Evolutionary conservation across 2,888 invertebrate genomes (phyloP), one percentile per base, ranked within the genome.

Genomic region (Anthophora plumipes): DNA sequence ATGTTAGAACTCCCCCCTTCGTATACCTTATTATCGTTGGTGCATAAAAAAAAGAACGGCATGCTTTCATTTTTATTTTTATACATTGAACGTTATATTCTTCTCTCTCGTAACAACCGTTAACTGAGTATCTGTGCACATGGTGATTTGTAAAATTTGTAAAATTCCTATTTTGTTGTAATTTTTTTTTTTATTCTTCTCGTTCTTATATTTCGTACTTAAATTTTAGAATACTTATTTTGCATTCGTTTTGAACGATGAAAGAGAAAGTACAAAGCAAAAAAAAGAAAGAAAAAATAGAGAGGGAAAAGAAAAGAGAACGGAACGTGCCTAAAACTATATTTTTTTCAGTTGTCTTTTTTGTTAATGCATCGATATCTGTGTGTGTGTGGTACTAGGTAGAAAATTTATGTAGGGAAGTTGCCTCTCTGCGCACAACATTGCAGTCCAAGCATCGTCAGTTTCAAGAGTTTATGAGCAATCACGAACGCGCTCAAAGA

Each of bases 281-380:
- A 7, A 37, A 54, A n/a, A 22, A 68, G 14, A 48, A 14, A 22
- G 17, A 69, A n/a, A 22, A 46, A 69, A 59, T 31, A 22, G 14
- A 25, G 12, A 20, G 12, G 52, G 22, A 39, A 17, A 43, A 31
- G 5, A 22, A n/a, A 46, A 68, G 41, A 46, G 37, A 71, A 64
- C 60, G 78, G 61, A 22, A 64, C 55, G 63, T 50, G 73, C 70
- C 39, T 79, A 77, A 31, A 68, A 83, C 55, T 86, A 77, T 82
- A 61, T 86, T 85, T 82, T 82, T 83, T 84, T 77, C 66, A 80
- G 77, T 87, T 77, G 75, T 87, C 90, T 90, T 91, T 91, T 91
- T 91, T 91, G 89, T 87, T 87, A 92, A 91, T 94, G 94, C 94
- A 94, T 92, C 94, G 94, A 85, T 91, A 89, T 79, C 71, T 93